These are phyloP conservation scores for Drosophila setosimentum DNA, from an alignment of 2,888 invertebrate genomes.

Conservation along the genomic window DNA sequence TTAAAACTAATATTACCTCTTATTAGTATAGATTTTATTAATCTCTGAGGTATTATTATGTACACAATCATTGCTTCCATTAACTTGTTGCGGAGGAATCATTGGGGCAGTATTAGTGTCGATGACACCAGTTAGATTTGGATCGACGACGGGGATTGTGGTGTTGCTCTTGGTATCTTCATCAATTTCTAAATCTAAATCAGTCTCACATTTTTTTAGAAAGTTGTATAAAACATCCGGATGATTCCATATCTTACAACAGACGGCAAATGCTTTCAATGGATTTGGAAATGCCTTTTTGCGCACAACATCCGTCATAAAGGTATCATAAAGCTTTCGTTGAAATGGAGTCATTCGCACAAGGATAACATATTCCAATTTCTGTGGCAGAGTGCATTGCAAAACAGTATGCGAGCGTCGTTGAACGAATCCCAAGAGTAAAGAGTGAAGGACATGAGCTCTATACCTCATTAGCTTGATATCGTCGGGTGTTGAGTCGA, in stretches of 20 bases:
- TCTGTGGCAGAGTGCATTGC: constrained; percentile 95
- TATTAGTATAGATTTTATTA: constrained; percentile 53
- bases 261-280: constrained; percentile 98
- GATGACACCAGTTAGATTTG: constrained; percentile 21
- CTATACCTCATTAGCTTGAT: constrained; percentile 96
- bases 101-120: constrained; percentile 15
- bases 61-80: constrained; percentile 26
- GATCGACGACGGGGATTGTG: constrained; percentile 59
- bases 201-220: constrained; percentile 92
- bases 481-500: constrained; percentile 97
- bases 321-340: constrained; percentile 94
- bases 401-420: constrained; percentile 96
- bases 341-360: constrained; percentile 96
- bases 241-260: constrained; percentile 99
- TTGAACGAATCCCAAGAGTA: constrained; percentile 98
- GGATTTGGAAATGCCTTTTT: constrained; percentile 96
- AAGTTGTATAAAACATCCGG: constrained; percentile 96
- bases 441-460: constrained; percentile 97
- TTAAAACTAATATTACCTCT: constrained; percentile 43
- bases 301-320: constrained; percentile 96
- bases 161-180: constrained; percentile 85
- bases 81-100: constrained; percentile 17
- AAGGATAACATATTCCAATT: constrained; percentile 97
- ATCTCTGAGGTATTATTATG: constrained; percentile 40
- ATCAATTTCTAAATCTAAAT: constrained; percentile 92